Evolutionary conservation across 1,140 invertebrate genomes (phyloP).

Genomic region (Bradynema listronoti): DNA sequence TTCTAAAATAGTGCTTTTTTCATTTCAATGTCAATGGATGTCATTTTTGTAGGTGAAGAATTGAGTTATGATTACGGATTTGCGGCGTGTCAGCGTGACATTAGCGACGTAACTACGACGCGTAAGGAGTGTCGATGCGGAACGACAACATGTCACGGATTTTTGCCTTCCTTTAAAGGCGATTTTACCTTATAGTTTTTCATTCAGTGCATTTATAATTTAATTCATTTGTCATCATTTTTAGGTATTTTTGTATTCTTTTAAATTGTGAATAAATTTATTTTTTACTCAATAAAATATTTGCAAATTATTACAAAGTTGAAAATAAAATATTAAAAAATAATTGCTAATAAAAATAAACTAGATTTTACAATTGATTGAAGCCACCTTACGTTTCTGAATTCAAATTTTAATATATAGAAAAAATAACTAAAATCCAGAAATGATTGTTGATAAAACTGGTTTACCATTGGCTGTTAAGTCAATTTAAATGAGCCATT

Average conservation of each 20-base stretch:
- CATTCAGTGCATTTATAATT: no score
- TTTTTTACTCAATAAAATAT: not conserved
- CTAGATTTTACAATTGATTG: no score
- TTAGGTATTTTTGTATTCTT: not conserved
- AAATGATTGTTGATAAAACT: no score
- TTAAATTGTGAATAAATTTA: not conserved
- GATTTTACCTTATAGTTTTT: no score
- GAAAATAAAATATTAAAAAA: not conserved
- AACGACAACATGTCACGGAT: slow-evolving; percentile 9
- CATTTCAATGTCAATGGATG: not conserved
- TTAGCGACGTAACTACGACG: not conserved
- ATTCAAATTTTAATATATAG: no score
- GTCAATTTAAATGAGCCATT: no score
- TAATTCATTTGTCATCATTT: no score
- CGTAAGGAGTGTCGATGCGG: slow-evolving; percentile 23
- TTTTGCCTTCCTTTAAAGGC: slow-evolving; percentile 13
- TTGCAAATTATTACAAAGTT: not conserved
- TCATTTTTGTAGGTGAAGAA: slow-evolving; percentile 30
- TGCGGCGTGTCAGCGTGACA: not conserved
- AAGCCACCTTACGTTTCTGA: no score
- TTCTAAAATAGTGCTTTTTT: slow-evolving; percentile 2
- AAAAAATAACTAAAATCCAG: no score
- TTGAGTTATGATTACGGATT: slow-evolving; percentile 28
- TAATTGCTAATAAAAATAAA: no score
- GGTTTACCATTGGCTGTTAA: no score